Evolutionary conservation across 2,888 invertebrate genomes (phyloP).

Genomic region (Coleophora flavipennella): DNA sequence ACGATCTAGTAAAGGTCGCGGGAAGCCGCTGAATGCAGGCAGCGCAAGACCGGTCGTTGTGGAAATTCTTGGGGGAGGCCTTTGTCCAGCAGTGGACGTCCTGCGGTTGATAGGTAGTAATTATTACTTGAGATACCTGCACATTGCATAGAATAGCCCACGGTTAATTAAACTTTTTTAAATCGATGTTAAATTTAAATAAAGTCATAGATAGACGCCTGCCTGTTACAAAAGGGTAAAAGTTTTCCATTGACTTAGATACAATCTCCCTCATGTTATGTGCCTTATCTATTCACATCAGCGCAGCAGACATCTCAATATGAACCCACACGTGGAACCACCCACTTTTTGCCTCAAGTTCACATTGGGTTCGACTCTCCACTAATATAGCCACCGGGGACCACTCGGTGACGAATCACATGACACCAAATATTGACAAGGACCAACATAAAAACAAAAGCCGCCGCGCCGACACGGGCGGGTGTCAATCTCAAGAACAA

Average conservation of each 20-base stretch:
- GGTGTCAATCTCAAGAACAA: slow-evolving; percentile 67
- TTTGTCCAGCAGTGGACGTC: no score
- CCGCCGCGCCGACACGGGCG: slow-evolving; percentile 42
- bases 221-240: slow-evolving; percentile 11
- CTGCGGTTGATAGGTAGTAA: no score
- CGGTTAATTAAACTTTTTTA: no score
- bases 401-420: slow-evolving; percentile 61
- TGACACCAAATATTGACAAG: slow-evolving; percentile 64
- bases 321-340: slow-evolving; percentile 37
- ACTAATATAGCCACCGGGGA: slow-evolving; percentile 34
- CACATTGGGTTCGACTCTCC: slow-evolving; percentile 10
- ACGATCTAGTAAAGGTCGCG: no score
- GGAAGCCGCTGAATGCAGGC: no score
- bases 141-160: no score
- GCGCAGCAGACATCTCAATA: slow-evolving; percentile 18
- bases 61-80: no score
- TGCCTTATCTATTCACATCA: slow-evolving; percentile 11
- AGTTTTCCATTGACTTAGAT: slow-evolving; percentile 23
- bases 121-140: no score
- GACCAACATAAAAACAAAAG: slow-evolving; percentile 62
- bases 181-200: no score
- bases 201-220: no score
- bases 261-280: background rate
- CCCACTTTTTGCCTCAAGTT: slow-evolving; percentile 36
- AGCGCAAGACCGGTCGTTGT: no score